Evolutionary conservation across 2,888 invertebrate genomes (phyloP), one percentile per base, ranked within the genome.

Genomic region (Lobophora halterata): DNA sequence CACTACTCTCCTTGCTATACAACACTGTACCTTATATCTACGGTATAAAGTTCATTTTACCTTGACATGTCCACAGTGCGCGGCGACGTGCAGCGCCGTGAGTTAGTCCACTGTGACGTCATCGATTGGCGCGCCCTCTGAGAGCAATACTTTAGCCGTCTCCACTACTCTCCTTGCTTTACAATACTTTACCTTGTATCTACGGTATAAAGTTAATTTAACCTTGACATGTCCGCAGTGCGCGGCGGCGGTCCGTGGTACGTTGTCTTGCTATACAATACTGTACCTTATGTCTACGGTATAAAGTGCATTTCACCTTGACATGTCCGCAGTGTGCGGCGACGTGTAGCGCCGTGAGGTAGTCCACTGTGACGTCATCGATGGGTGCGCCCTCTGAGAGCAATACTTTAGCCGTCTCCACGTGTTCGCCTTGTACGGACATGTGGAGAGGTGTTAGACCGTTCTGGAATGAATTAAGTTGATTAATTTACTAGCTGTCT

Each of bases 131-230:
- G 98, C 98, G 51, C 97, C 95, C 76, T 98, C 96, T 56, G 95
- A 92, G 5, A 99, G 90, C 3, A 99, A 89, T 30, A 97, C 94
- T 33, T 97, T 90, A 3, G 98, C 98, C 42, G 97, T 97, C 79
- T 98, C 97, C 52, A 98, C 97, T 99, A 98, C 82, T 99, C 98
- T 47, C 99, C 99, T 83, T 99, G 98, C n/a, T n/a, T n/a, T n/a
- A n/a, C n/a, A n/a, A n/a, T n/a, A n/a, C n/a, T n/a, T n/a, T n/a
- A n/a, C n/a, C n/a, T n/a, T n/a, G n/a, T n/a, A n/a, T n/a, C n/a
- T n/a, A n/a, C n/a, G n/a, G n/a, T n/a, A n/a, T n/a, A n/a, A n/a
- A n/a, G n/a, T n/a, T n/a, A n/a, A n/a, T n/a, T n/a, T n/a, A n/a
- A n/a, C n/a, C n/a, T n/a, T n/a, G n/a, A n/a, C n/a, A n/a, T n/a